Evolutionary conservation across 2,113 vertebrate species (phyloP).

Genomic region (Etia nguti): DNA sequence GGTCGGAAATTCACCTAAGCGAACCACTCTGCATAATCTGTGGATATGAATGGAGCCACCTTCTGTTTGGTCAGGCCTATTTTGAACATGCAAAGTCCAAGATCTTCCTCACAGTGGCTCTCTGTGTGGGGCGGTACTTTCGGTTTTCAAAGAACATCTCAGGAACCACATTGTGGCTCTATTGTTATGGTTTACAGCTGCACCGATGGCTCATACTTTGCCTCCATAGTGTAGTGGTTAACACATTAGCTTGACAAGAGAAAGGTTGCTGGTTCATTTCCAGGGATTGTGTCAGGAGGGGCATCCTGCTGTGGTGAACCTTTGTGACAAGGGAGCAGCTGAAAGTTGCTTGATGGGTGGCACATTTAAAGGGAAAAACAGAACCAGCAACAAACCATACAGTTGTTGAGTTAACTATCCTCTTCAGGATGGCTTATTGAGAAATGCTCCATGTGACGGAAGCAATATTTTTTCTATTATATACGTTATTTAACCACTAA

Average conservation of each 20-base stretch:
- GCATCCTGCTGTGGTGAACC: neutral
- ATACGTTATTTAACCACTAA: neutral
- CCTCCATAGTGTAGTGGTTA: neutral
- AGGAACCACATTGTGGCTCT: neutral
- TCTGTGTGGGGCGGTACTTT: neutral
- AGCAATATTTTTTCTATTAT: neutral
- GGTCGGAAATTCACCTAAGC: neutral
- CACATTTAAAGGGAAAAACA: neutral
- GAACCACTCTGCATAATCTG: constrained; percentile 16
- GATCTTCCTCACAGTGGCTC: neutral
- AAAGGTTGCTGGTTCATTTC: neutral
- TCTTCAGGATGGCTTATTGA: neutral
- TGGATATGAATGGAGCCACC: neutral
- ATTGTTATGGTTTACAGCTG: neutral
- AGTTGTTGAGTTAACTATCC: neutral
- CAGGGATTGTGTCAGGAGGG: neutral
- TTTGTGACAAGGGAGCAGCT: neutral
- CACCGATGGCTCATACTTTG: neutral
- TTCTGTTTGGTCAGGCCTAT: neutral
- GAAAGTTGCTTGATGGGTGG: neutral
- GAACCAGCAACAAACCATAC: neutral
- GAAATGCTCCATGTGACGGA: neutral
- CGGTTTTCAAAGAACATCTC: neutral
- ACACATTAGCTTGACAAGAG: neutral
- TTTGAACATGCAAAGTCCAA: neutral